These are phyloP conservation scores for Noctua fimbriata DNA, from an alignment of 2,888 invertebrate genomes.

Conservation along the genomic window DNA sequence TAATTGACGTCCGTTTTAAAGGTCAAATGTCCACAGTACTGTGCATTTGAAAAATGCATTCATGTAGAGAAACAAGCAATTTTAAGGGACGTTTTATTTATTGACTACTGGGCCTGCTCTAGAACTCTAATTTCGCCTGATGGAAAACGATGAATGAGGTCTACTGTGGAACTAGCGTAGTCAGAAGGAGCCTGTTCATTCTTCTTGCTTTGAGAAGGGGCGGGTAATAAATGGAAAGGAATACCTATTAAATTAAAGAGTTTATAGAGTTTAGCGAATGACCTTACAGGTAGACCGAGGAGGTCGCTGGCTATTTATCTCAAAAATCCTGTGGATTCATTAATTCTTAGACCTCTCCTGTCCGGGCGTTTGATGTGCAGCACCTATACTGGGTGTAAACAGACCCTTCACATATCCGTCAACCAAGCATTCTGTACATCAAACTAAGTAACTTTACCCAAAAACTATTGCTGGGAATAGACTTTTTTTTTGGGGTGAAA, in stretches of 20 bases:
- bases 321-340: background rate
- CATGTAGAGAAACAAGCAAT: background rate
- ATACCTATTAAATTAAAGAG: background rate
- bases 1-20: slow-evolving; percentile 10
- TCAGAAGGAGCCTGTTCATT: background rate
- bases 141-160: background rate
- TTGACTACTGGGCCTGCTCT: too few species aligned
- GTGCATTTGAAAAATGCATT: slow-evolving; percentile 1
- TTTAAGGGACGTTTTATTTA: background rate
- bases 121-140: background rate
- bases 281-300: background rate
- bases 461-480: too few species aligned
- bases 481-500: too few species aligned
- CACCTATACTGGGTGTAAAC: too few species aligned
- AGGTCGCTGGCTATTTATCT: background rate
- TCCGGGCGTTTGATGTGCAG: background rate
- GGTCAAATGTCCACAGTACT: background rate
- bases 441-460: too few species aligned
- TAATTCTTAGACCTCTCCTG: background rate
- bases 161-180: background rate
- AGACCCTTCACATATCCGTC: too few species aligned
- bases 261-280: too few species aligned
- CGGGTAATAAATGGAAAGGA: background rate
- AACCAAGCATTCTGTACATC: too few species aligned
- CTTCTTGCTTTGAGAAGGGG: background rate